These are phyloP conservation scores for Catajapyx aquilonaris DNA, from an alignment of 1,140 invertebrate species.

Conservation along the genomic window DNA sequence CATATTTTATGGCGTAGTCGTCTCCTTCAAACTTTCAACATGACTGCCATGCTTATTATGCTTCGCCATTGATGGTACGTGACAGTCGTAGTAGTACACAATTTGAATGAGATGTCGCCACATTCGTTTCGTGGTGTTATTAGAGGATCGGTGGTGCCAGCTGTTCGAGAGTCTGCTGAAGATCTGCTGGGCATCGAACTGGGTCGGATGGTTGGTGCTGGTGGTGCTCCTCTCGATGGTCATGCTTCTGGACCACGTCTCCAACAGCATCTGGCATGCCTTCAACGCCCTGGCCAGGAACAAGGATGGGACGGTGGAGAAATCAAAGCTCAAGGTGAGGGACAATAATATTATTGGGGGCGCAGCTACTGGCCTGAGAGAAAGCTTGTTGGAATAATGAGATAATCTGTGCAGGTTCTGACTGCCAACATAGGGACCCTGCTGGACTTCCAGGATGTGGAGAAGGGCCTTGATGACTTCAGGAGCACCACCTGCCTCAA, in stretches of 20 bases:
- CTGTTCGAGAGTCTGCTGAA: too few relatives aligned
- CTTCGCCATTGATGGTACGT: too few relatives aligned
- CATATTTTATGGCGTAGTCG: constrained; percentile 1
- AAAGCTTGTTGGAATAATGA: too few relatives aligned
- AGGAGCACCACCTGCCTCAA: constrained; percentile 38
- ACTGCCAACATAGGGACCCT: constrained; percentile 48
- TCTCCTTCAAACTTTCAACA: constrained; percentile 4
- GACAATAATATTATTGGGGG: constrained; percentile 3
- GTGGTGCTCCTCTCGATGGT: too few relatives aligned
- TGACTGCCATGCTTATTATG: too few relatives aligned
- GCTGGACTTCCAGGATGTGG: constrained; percentile 46
- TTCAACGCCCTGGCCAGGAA: constrained; percentile 42
- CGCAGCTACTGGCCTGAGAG: too few relatives aligned
- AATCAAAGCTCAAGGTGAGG: constrained; percentile 51
- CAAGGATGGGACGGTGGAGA: constrained; percentile 33
- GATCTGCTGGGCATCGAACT: too few relatives aligned
- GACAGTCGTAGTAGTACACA: too few relatives aligned
- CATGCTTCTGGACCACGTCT: constrained; percentile 39
- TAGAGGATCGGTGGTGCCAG: too few relatives aligned
- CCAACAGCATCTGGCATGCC: constrained; percentile 52
- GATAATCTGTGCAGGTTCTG: constrained; percentile 37
- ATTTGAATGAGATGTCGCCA: too few relatives aligned
- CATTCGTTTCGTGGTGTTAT: too few relatives aligned
- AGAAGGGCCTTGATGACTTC: constrained; percentile 52
- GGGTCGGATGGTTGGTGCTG: too few relatives aligned